Evolutionary conservation across 2,113 vertebrate species (phyloP), one percentile per base, ranked within the genome.

Genomic region (Ctenodactylus gundi): DNA sequence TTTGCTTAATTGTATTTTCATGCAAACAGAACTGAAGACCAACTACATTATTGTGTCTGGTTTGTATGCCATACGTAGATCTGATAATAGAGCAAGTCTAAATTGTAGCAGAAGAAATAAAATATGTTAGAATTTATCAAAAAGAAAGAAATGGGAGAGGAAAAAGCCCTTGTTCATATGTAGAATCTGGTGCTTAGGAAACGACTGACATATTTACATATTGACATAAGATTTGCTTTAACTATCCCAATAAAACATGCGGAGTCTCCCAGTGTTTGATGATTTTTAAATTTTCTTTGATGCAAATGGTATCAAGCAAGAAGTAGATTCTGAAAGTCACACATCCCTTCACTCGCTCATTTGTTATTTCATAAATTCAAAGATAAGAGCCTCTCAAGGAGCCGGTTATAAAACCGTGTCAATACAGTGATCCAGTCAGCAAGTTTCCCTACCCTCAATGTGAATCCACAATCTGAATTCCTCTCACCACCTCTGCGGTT

Each of bases 1-100:
- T 88, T 87, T 55, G 73, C 12, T 70, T 18, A 76, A n/a, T n/a
- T 13, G 41, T 5, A 80, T 68, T 95, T 85, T 95, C 62, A 87
- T 76, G 41, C 65, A 85, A 91, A 86, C 6, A 34, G 31, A 46
- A 93, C 49, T 15, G 27, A 77, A 21, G 15, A 65, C 34, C 3
- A 41, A 17, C 15, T 76, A 70, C 25, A 72, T 65, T 36, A 76
- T 29, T 29, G 17, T 77, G 36, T 17, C 15, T 36, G 67, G 7
- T 58, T 14, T 73, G 65, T 80, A n/a, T 44, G 41, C 6, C 46
- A 29, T 7, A 53, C 41, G 62, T 13, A 78, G 29, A 76, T 0
- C 12, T 70, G 31, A 58, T 13, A n/a, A 70, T 8, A 46, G 31
- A 89, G 9, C 7, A 34, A 81, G 23, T 53, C 4, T 23, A 78